phyloP scores from a whole-genome alignment of 2,888 invertebrate species.

The Mongoloraphidia duomilia region DNA sequence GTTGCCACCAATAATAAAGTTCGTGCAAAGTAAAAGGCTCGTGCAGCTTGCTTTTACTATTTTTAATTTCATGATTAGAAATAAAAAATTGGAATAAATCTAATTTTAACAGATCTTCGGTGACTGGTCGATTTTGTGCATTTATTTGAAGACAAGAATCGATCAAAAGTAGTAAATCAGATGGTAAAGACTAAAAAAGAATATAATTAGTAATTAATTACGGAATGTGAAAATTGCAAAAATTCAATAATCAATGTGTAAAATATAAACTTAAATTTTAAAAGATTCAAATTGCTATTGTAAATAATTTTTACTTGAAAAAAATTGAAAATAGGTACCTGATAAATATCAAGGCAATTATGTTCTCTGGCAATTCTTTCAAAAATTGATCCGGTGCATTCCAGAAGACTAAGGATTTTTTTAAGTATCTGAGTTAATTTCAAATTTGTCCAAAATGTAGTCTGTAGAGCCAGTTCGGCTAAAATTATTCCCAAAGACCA shows the following conservation, averaged over 20 bases:
- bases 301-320: constrained; percentile 3
- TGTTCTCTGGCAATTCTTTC: constrained; percentile 68
- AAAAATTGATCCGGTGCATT: constrained; percentile 40
- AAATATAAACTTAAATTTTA: no score
- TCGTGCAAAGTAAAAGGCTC: constrained; percentile 49
- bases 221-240: neutral
- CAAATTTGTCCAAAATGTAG: constrained; percentile 54
- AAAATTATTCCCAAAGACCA: constrained; percentile 92
- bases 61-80: constrained; percentile 18
- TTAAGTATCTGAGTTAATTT: constrained; percentile 61
- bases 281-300: no score
- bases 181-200: constrained; percentile 39
- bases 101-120: constrained; percentile 41
- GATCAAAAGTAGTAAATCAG: constrained; percentile 43
- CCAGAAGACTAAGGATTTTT: constrained; percentile 59
- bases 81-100: constrained; percentile 34
- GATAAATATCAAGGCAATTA: constrained; percentile 48
- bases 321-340: constrained; percentile 30
- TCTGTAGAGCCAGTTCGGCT: constrained; percentile 59
- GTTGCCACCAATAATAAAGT: constrained; percentile 87
- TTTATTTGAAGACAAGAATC: constrained; percentile 57
- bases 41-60: constrained; percentile 23
- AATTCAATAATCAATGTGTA: no score
- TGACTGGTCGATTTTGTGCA: constrained; percentile 45
- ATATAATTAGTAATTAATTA: no score